These are phyloP conservation scores for Charaxes varanes DNA, from an alignment of 1,140 invertebrate genomes.

Conservation along the genomic window DNA sequence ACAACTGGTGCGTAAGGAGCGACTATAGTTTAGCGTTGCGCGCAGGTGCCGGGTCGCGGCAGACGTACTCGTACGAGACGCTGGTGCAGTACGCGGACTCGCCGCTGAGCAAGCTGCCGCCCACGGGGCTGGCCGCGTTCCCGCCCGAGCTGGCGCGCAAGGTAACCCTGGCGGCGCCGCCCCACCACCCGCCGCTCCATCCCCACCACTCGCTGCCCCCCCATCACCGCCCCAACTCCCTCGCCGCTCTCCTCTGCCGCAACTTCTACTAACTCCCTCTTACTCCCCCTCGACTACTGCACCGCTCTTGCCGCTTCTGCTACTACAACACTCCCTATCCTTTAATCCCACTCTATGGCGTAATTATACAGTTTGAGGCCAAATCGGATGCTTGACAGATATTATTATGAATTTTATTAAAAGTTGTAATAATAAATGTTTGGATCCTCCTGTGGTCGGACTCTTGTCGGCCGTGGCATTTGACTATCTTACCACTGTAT, in stretches of 20 bases:
- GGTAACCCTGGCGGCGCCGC: slow-evolving; percentile 48
- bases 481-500: too few species aligned
- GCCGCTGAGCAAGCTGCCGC: slow-evolving; percentile 68
- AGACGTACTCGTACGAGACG: slow-evolving; percentile 67
- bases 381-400: too few species aligned
- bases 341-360: slow-evolving; percentile 5
- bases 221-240: slow-evolving; percentile 56
- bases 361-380: too few species aligned
- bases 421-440: too few species aligned
- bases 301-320: too few species aligned
- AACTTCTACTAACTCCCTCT: slow-evolving; percentile 44
- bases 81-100: slow-evolving; percentile 69
- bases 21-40: slow-evolving; percentile 1
- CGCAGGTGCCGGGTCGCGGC: slow-evolving; percentile 39
- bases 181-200: slow-evolving; percentile 13
- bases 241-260: slow-evolving; percentile 58
- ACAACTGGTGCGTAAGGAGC: too few species aligned
- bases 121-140: slow-evolving; percentile 53
- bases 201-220: slow-evolving; percentile 24
- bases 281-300: neutral
- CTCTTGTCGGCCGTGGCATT: too few species aligned
- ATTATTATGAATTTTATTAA: too few species aligned
- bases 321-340: too few species aligned
- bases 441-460: too few species aligned
- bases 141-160: slow-evolving; percentile 67